Base-by-base conservation (phyloP, 2,113 vertebrate species). In the Anhinga rufa region DNA sequence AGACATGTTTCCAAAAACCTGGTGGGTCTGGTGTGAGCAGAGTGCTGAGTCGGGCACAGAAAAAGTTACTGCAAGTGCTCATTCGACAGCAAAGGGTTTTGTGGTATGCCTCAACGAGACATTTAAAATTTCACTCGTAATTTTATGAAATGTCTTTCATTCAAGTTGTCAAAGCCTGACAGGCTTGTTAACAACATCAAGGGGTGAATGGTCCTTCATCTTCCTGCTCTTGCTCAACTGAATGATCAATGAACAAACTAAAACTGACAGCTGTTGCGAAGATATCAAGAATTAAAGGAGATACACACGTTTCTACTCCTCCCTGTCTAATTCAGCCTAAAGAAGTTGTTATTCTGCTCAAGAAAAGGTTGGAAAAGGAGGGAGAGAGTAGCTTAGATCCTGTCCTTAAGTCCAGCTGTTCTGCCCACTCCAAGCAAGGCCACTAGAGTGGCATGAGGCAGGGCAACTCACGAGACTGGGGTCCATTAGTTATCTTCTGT, bases 191-290 rank as follows among this genome's bases (percentile, higher is more conserved):
- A 88, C 82, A 94, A 95, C 90, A 94, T 96, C 88, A 95, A 92
- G 86, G 92, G 94, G 86, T 88, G 88, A 97, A 90, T 54, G 92
- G 92, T 68, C 88, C 93, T 96, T 97, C 91, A 95, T 95, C 86
- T 96, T 83, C 80, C 82, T 92, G 90, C 83, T 91, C 83, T 90
- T 92, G 78, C 76, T 96, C 76, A 90, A 77, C 89, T 94, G 94
- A 97, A 94, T 95, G 95, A 97, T 96, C 78, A 29, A 93, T 86
- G 92, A 97, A 95, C 95, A 97, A 97, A 96, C 83, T 58, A 57
- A 88, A 97, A 80, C 69, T 90, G 96, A 94, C 96, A 96, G 95
- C 92, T 93, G 70, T 77, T 88, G 91, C 7, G 0, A 88, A 91
- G 86, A 84, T 66, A 94, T 54, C 62, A 76, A 82, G 87, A 96